Base-by-base conservation (phyloP, 2,888 invertebrate species). In the Yponomeuta evonymella region DNA sequence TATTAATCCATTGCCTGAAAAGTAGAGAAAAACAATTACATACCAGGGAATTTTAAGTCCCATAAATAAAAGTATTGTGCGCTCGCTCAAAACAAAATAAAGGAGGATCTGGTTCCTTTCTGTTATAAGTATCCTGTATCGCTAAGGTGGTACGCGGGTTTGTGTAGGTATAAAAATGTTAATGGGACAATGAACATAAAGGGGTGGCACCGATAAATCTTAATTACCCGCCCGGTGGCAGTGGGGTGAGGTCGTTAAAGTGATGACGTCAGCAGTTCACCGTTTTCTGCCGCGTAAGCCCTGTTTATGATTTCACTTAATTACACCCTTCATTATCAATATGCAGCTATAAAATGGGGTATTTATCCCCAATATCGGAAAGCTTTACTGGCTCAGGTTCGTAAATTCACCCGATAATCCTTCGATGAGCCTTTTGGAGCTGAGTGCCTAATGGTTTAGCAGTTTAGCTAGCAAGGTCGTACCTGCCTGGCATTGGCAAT, bases 1-100 rank as follows among this genome's bases (percentile, higher is more conserved):
- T 88, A 96, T 95, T 78, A 95, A 88, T 74, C 95, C 95, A 78
- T 94, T 95, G 64, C 95, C 96, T 95, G 89, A 6, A 89, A 89
- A 58, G 43, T 43, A 43, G 43, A 43, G 43, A 43, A 43, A 43
- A 43, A 8, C 8, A 43, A 43, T 48, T 72, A 71, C 71, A 64
- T 29, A 43, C 8, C 43, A 43, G 9, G 8, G 8, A 6, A 43
- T 8, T 1, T 36, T 36, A 5, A 5, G 43, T 5, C 8, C 43
- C 2, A 8, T 43, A 4, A 43, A 43, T 43, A 43, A 43, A 43
- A 43, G 43, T 43, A 43, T 43, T 43, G 8, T 0, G 43, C 1
- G 43, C 43, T 43, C 43, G 2, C 43, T 43, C 43, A 43, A 43
- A 8, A 5, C 43, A 43, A 43, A 43, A 43, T 8, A 43, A 43